Evolutionary conservation across 2,797 vertebrate species (phyloP).

Genomic region (Sandelia bainsii): DNA sequence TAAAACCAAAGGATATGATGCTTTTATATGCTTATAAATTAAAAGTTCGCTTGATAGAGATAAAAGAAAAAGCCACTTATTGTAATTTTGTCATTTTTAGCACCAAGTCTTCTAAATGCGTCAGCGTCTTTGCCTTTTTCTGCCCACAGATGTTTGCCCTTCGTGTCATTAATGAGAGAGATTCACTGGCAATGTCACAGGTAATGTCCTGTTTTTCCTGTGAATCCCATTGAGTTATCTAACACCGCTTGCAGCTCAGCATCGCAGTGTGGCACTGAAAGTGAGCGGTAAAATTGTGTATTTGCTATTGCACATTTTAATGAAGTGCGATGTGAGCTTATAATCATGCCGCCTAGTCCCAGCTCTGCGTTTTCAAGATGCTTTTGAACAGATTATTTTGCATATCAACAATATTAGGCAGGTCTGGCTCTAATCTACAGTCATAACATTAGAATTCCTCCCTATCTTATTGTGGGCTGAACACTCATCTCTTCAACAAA

Average conservation of each 20-base stretch:
- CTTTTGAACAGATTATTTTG: conserved; percentile 12
- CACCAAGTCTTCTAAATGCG: neutral
- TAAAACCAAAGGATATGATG: too few species aligned
- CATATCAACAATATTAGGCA: conserved; percentile 5
- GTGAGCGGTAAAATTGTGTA: neutral
- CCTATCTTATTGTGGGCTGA: conserved; percentile 46
- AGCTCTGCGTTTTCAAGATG: conserved; percentile 1
- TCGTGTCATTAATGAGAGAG: neutral
- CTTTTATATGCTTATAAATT: neutral
- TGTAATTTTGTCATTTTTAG: too few species aligned
- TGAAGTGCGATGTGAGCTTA: neutral
- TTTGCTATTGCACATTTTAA: neutral
- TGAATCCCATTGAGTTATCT: conserved; percentile 14
- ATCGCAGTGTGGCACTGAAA: neutral
- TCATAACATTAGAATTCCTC: conserved; percentile 37
- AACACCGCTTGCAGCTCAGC: neutral
- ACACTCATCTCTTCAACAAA: conserved; percentile 53
- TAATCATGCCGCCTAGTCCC: neutral
- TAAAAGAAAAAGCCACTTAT: neutral
- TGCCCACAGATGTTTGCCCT: conserved; percentile 1
- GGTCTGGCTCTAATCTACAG: conserved; percentile 22
- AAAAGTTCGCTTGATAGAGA: neutral
- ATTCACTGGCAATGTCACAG: conserved; percentile 18
- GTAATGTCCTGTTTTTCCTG: conserved; percentile 14
- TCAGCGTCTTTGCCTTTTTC: neutral